Base-by-base conservation (phyloP, 2,888 invertebrate species). In the Ferrisia virgata region DNA sequence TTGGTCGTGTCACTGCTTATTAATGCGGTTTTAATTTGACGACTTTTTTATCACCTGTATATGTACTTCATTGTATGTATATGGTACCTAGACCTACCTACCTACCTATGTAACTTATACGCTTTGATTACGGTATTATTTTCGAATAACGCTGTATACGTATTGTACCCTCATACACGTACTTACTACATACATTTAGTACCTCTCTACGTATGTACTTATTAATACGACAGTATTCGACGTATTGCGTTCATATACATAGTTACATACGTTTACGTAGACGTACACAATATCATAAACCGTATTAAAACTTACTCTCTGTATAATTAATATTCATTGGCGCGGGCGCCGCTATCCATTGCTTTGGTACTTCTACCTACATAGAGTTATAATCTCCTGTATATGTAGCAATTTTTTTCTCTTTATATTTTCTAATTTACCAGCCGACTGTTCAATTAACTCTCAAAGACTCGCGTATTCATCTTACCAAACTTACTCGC, bases 1-100 rank as follows among this genome's bases (percentile, higher is more conserved):
- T 40, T 43, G 79, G 40, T 79, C 79, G 79, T 79, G 79, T 79
- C 69, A 31, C n/a, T 69, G 39, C 1, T 79, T 79, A 39, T 43
- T 28, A 40, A 43, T 79, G 43, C 79, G 79, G 76, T 18, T 79
- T 79, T 43, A 43, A 72, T 72, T 72, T 33, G 72, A 33, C 13
- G 36, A 72, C 33, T 72, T 72, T 58, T 33, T 72, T 72, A 72
- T 72, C 28, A 72, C 64, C 28, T 64, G 9, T 9, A 53, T 53
- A n/a, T 53, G 6, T 11, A n/a, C 15, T 53, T 53, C 15, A n/a
- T 53, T 9, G 6, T 53, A 11, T 53, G 18, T 4, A n/a, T n/a
- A n/a, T 15, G 53, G 15, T 53, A 53, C 6, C 5, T 9, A 5
- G 39, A 39, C 11, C 11, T 39, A 8, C 39, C 5, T 39, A 8